A percentile compares a stretch with the other conserved stretches of the same genome.
These are phyloP conservation scores for Polyommatus icarus DNA, from an alignment of 2,888 invertebrate species.

Conservation along the genomic window DNA sequence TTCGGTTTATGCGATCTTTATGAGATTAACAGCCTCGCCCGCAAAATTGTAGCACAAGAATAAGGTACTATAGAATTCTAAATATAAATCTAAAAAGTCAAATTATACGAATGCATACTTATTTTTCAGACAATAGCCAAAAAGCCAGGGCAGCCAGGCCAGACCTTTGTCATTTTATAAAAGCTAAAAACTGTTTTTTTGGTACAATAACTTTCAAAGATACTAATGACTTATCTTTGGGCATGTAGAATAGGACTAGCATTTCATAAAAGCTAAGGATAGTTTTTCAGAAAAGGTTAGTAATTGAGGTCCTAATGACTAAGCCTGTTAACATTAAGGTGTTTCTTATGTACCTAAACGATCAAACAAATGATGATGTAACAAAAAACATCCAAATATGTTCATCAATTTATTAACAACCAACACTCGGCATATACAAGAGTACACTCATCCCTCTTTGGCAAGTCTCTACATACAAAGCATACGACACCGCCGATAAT, in stretches of 20 bases:
- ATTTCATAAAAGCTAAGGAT: not conserved
- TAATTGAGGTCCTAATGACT: not conserved
- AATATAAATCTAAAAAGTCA: too few relatives aligned
- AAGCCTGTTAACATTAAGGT: not conserved
- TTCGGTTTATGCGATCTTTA: slow-evolving; percentile 68
- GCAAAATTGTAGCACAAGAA: slow-evolving; percentile 38
- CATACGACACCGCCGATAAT: slow-evolving; percentile 36
- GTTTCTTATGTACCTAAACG: not conserved
- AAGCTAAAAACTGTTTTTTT: too few relatives aligned
- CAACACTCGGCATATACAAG: slow-evolving; percentile 61
- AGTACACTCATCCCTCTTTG: slow-evolving; percentile 52
- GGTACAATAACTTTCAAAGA: too few relatives aligned
- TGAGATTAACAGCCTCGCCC: slow-evolving; percentile 47
- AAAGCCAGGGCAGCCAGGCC: too few relatives aligned
- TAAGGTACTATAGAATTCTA: too few relatives aligned
- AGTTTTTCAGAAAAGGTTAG: not conserved
- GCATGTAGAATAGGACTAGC: too few relatives aligned
- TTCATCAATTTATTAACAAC: slow-evolving; percentile 71
- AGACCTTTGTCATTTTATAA: too few relatives aligned
- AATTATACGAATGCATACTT: too few relatives aligned
- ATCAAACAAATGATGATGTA: not conserved
- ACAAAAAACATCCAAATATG: slow-evolving; percentile 43
- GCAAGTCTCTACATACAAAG: slow-evolving; percentile 47
- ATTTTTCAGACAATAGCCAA: too few relatives aligned
- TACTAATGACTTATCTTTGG: too few relatives aligned